Base-by-base conservation (phyloP, 2,113 vertebrate genomes). In the Tragelaphus scriptus region DNA sequence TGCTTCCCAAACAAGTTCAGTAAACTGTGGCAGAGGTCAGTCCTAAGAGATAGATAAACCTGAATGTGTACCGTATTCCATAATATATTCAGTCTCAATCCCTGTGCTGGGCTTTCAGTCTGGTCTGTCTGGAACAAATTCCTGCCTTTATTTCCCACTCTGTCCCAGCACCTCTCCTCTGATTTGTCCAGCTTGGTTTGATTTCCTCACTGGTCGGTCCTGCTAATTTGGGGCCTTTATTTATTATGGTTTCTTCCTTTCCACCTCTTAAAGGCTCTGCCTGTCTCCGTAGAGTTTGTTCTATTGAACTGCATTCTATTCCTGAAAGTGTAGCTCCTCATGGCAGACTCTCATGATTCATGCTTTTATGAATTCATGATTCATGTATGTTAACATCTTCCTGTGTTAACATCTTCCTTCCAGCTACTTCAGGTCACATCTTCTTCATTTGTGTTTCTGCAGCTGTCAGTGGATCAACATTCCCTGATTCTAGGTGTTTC, bases 1-100 rank as follows among this genome's bases (percentile, higher is more conserved):
- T 28, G n/a, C 17, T 81, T 71, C 3, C 3, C 63, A 71, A 16
- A 49, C 7, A 84, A 28, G 7, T 96, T 47, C 96, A 86, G 11
- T 93, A 87, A 71, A 77, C 98, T 90, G 87, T 91, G 88, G 94
- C 51, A 51, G 96, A 97, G 97, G 84, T 91, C 92, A 58, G 16
- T 81, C 94, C 95, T 94, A 94, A 96, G 94, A 65, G 75, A 89
- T 1, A 63, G 25, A 58, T 71, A 47, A 49, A 26, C 32, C 25
- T 85, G 63, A 53, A 44, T 26, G 7, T 26, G 36, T 30, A 2
- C 12, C 26, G 17, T 49, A 0, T 23, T 75, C 40, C 9, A 32
- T 14, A 53, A 47, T 10, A 3, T 28, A 30, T 68, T 59, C 56
- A 30, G 30, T 81, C 71, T 36, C 17, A 32, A 21, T 15, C 23